Evolutionary conservation across 2,797 vertebrate genomes (phyloP).

Genomic region (Sebastes paucispinis): DNA sequence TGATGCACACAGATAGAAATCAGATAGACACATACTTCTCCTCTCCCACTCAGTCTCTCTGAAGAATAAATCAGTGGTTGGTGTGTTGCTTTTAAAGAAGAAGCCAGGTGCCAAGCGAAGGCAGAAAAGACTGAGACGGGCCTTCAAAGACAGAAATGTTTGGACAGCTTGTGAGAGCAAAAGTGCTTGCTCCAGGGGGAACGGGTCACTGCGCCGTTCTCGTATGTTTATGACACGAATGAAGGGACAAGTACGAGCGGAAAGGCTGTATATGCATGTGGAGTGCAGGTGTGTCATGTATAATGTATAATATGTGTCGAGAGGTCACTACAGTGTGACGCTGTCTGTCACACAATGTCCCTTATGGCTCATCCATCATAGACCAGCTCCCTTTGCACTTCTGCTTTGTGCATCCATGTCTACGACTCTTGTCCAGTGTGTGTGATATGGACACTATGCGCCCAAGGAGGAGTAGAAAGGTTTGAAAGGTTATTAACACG

Average conservation of each 20-base stretch:
- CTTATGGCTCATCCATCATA: constrained; percentile 29
- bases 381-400: not conserved
- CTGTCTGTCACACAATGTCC: constrained; percentile 39
- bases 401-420: not conserved
- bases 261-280: constrained; percentile 25
- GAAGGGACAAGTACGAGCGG: not conserved
- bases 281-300: constrained; percentile 41
- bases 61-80: constrained; percentile 48
- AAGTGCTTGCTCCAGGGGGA: constrained; percentile 42
- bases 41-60: constrained; percentile 38
- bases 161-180: constrained; percentile 55
- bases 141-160: constrained; percentile 52
- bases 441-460: constrained; percentile 10
- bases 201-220: constrained; percentile 30
- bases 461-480: constrained; percentile 7
- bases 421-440: not conserved
- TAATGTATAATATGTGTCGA: constrained; percentile 41
- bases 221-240: constrained; percentile 24
- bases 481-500: constrained; percentile 39
- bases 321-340: constrained; percentile 30
- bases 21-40: constrained; percentile 4
- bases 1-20: constrained; percentile 11
- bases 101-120: constrained; percentile 39
- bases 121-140: constrained; percentile 35
- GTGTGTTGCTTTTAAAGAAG: constrained; percentile 44